Base-by-base conservation (phyloP, 2,888 invertebrate genomes). In the Cosmopolites sordidus region DNA sequence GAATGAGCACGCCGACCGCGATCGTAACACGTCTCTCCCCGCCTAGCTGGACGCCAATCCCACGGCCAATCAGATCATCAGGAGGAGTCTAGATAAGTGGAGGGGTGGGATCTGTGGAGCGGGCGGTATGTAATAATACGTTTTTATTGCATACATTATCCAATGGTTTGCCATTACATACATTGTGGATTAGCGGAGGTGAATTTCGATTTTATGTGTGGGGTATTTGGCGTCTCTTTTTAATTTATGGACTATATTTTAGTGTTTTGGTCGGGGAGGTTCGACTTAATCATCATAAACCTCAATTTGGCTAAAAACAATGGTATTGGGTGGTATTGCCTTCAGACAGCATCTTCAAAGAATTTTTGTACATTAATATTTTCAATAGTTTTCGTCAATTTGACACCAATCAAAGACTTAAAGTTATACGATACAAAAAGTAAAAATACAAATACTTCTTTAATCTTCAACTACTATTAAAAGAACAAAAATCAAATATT, bases 131-230 rank as follows among this genome's bases (percentile, higher is more conserved):
- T 71, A 72, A 72, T 71, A 67, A 72, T 69, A 71, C 65, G 70
- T 66, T 72, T 71, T 72, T 71, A 69, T 71, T 70, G 66, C 65
- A 60, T 63, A 64, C 65, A 67, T 68, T 70, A 70, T 71, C 71
- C 72, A 69, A 70, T 70, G 65, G 64, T 61, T 64, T 63, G 61
- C 50, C 57, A 58, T 62, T 61, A 62, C 63, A 64, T 66, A 67
- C 66, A 65, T 61, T 65, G 64, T 65, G 60, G 61, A 61, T 64
- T 63, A 61, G 58, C 57, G 57, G 54, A 51, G 58, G 54, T 51
- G 53, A 54, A 55, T 53, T 57, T 60, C 58, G 33, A 59, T 58
- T 60, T 58, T 58, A 54, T 51, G 56, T 56, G 51, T 51, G 49
- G 51, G 37, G 40, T 54, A 33, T 33, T 55, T 48, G 51, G 48